A percentile compares a stretch with the other conserved stretches of the same genome.
Conservation (phyloP, 2,888 invertebrate species). For the Xylocampa areola region DNA sequence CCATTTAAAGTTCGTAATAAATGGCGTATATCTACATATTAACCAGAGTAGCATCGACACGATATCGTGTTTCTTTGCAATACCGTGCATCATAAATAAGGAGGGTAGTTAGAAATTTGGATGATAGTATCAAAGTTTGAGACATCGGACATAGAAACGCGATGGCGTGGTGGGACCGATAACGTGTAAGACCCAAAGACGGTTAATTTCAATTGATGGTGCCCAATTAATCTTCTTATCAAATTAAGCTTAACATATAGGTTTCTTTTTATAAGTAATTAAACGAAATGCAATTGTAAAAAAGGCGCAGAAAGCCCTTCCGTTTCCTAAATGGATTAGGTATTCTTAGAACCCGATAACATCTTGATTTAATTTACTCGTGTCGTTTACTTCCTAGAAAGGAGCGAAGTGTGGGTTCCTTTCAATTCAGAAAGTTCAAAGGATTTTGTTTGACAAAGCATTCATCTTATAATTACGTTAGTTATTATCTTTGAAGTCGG, state of each 20-base stretch:
- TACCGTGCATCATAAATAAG: conserved; percentile 47
- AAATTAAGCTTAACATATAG: too few relatives aligned
- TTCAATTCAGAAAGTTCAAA: conserved; percentile 32
- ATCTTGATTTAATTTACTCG: conserved; percentile 34
- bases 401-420: conserved; percentile 13
- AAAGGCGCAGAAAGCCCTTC: too few relatives aligned
- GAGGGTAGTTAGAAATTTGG: conserved; percentile 43
- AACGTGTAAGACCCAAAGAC: too few relatives aligned
- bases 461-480: conserved; percentile 18
- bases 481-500: conserved; percentile 3
- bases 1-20: conserved; percentile 43
- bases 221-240: conserved; percentile 18
- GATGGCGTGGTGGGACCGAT: conserved; percentile 23
- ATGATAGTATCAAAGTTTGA: conserved; percentile 44
- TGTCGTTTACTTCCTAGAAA: conserved; percentile 7
- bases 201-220: conserved; percentile 14
- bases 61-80: conserved; percentile 52
- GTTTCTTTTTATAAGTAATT: too few relatives aligned
- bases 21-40: conserved; percentile 34
- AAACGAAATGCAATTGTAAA: too few relatives aligned
- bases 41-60: conserved; percentile 24
- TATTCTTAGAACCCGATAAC: conserved; percentile 15
- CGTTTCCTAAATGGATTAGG: too few relatives aligned
- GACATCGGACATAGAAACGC: conserved; percentile 26
- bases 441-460: conserved; percentile 16